Conservation (phyloP, 2,888 invertebrate genomes). For the Hypomecis atomaria region DNA sequence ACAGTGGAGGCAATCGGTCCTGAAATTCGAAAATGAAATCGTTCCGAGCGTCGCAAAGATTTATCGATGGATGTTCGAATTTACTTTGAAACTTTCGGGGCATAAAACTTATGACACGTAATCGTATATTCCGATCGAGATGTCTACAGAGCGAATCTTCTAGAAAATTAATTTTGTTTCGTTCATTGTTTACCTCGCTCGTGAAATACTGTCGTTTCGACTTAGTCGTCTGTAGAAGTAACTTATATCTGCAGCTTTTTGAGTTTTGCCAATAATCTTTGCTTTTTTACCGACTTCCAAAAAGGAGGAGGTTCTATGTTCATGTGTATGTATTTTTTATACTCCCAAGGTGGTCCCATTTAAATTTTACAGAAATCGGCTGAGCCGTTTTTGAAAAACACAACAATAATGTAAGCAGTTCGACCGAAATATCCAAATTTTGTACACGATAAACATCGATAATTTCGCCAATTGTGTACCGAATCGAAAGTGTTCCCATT, state of each 20-base stretch:
- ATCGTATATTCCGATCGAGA: conserved; percentile 79
- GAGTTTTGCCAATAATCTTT: conserved; percentile 21
- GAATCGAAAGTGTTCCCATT: too few species aligned
- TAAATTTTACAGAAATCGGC: too few species aligned
- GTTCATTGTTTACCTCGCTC: conserved; percentile 56
- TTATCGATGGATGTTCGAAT: conserved; percentile 84
- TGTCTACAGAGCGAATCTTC: conserved; percentile 61
- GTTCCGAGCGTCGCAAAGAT: conserved; percentile 83
- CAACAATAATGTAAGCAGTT: too few species aligned
- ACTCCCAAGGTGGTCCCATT: too few species aligned
- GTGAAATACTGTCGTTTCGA: conserved; percentile 48
- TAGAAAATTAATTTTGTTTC: conserved; percentile 64
- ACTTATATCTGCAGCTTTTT: conserved; percentile 33
- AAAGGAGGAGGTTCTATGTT: too few species aligned
- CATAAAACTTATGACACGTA: conserved; percentile 85
- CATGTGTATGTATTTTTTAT: too few species aligned
- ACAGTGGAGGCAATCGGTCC: conserved; percentile 84
- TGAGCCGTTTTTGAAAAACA: too few species aligned
- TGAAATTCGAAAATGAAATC: conserved; percentile 85
- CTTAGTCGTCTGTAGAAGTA: conserved; percentile 37
- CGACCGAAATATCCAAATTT: too few species aligned
- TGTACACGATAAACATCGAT: too few species aligned
- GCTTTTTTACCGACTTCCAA: too few species aligned
- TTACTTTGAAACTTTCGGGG: conserved; percentile 82
- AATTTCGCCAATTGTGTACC: too few species aligned